Evolutionary conservation across 2,888 invertebrate genomes (phyloP).

Genomic region (Ctenicera cuprea): DNA sequence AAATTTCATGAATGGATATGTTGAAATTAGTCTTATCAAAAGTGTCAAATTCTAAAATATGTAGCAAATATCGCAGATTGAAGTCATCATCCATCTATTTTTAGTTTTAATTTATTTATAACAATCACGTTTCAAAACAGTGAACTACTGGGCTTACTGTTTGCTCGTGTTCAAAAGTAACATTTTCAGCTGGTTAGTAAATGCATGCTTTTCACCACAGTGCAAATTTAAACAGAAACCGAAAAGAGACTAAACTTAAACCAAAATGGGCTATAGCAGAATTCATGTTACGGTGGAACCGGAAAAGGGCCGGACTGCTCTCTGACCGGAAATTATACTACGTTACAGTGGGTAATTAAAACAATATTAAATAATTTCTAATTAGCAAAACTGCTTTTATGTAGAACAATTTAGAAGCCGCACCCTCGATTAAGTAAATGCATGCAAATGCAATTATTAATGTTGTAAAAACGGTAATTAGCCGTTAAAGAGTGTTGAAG

Average conservation of each 20-base stretch:
- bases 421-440: conserved; percentile 43
- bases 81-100: conserved; percentile 50
- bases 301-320: conserved; percentile 49
- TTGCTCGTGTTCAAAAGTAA: not conserved
- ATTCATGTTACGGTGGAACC: no score
- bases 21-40: conserved; percentile 31
- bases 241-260: no score
- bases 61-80: conserved; percentile 46
- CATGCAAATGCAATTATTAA: conserved; percentile 35
- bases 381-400: conserved; percentile 6
- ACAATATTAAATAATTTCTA: conserved; percentile 7
- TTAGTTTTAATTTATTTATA: conserved; percentile 44
- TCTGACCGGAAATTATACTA: conserved; percentile 45
- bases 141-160: conserved; percentile 3
- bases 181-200: not conserved
- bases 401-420: conserved; percentile 8
- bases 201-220: not conserved
- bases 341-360: not conserved
- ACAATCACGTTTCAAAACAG: conserved; percentile 35
- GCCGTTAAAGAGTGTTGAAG: conserved; percentile 32
- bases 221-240: not conserved
- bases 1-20: conserved; percentile 37
- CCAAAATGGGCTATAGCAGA: no score
- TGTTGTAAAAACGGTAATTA: conserved; percentile 40
- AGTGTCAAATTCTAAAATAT: conserved; percentile 50